Base-by-base conservation (phyloP, 2,797 vertebrate genomes). In the Eulemur albifrons region DNA sequence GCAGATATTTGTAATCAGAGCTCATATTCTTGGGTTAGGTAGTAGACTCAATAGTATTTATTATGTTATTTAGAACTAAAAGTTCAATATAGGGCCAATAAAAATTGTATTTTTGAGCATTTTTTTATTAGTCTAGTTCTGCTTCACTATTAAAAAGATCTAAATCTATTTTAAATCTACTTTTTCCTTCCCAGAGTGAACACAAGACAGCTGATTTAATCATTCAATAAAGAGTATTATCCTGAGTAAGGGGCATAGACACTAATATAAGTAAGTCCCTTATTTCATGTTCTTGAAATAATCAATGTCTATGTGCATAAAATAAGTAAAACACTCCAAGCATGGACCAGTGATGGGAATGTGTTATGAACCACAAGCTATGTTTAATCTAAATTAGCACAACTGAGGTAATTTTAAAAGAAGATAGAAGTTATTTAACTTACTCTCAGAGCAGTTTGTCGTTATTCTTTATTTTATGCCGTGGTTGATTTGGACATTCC, bases 21-120 rank as follows among this genome's bases (percentile, higher is more conserved):
- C 14, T 52, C 32, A 69, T 65, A 30, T 50, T 65, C 43, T 88
- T 70, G 21, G 65, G 27, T 7, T 25, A 48, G 4, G 10, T 48
- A 5, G 14, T 52, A 0, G 17, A 61, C 15, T 76, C 30, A 10
- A 10, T 9, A 25, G 43, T 75, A 17, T 40, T 85, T 88, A n/a
- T 50, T 38, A 5, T 63, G 40, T 75, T 90, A 52, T 54, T 91
- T 57, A 90, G 88, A 76, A 59, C 38, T 65, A 57, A 57, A 76
- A 54, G 23, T 84, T 89, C 7, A 52, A 70, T 90, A 32, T 43
- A 30, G 17, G 40, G 14, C 73, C 50, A 48, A 43, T 76, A 40
- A 57, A 48, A 45, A 54, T 52, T 50, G 18, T 8, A 15, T n/a
- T 73, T 84, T 93, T 88, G 88, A 76, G 21, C 40, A 65, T n/a